phyloP scores from a whole-genome alignment of 2,888 invertebrate species.

The Agrochola macilenta region DNA sequence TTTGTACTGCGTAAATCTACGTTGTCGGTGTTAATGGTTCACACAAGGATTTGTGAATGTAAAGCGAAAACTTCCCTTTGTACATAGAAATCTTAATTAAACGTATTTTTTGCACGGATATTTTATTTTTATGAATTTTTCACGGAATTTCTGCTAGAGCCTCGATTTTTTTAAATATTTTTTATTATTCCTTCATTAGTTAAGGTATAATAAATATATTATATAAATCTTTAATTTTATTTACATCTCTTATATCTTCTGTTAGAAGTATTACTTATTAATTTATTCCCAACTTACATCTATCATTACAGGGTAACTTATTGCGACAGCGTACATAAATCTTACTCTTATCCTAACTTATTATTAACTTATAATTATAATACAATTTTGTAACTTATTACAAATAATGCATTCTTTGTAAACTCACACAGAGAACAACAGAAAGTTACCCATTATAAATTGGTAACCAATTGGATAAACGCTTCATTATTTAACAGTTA shows the following conservation, averaged over 20 bases:
- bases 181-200: not conserved
- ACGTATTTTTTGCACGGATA: not conserved
- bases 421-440: too few species aligned
- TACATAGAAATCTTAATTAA: conserved; percentile 18
- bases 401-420: too few species aligned
- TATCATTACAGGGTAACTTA: too few species aligned
- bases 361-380: too few species aligned
- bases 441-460: not conserved
- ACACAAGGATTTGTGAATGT: conserved; percentile 55
- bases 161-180: not conserved
- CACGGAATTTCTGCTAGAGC: not conserved
- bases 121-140: not conserved
- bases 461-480: not conserved
- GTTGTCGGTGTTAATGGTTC: conserved; percentile 46
- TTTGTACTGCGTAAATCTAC: conserved; percentile 53
- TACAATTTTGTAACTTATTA: too few species aligned
- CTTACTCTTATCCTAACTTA: too few species aligned
- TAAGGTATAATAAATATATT: not conserved
- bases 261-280: too few species aligned
- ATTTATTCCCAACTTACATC: too few species aligned
- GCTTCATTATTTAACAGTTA: not conserved
- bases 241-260: too few species aligned
- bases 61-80: conserved; percentile 45
- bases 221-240: not conserved
- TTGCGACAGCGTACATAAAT: too few species aligned